Percentiles rank a stretch among this genome's conserved stretches.
Conservation (phyloP, 2,113 vertebrate species). For the Nansenia antarctica region DNA sequence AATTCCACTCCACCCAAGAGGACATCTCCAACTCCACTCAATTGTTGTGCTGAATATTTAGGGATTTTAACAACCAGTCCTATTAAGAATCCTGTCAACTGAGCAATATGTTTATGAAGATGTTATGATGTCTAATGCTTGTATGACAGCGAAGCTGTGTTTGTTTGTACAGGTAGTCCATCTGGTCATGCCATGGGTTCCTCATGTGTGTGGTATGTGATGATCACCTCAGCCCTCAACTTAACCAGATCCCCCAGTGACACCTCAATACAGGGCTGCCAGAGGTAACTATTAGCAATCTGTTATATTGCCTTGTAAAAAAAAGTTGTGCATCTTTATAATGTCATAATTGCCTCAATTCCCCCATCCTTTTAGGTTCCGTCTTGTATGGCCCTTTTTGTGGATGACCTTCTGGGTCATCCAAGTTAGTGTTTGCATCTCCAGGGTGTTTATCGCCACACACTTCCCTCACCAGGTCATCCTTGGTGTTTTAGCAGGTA, state of each 20-base stretch:
- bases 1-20: no score
- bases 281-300: not conserved
- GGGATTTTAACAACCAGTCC: no score
- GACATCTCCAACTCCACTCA: no score
- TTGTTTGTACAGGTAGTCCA: conserved; percentile 37
- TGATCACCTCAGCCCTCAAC: conserved; percentile 80
- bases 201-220: conserved; percentile 79
- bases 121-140: not conserved
- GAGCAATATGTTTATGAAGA: not conserved
- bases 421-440: conserved; percentile 84
- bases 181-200: conserved; percentile 86
- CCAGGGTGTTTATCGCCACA: conserved; percentile 84
- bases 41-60: no score
- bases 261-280: conserved; percentile 55
- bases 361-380: conserved; percentile 49
- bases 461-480: conserved; percentile 88
- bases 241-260: conserved; percentile 57
- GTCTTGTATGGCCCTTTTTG: conserved; percentile 77
- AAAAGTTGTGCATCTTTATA: not conserved
- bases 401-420: conserved; percentile 84
- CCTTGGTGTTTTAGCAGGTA: conserved; percentile 81
- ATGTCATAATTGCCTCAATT: not conserved
- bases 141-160: not conserved
- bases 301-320: not conserved
- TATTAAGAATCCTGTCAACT: no score